phyloP scores from a whole-genome alignment of 2,113 vertebrate species.

The Cyprinus carpio region DNA sequence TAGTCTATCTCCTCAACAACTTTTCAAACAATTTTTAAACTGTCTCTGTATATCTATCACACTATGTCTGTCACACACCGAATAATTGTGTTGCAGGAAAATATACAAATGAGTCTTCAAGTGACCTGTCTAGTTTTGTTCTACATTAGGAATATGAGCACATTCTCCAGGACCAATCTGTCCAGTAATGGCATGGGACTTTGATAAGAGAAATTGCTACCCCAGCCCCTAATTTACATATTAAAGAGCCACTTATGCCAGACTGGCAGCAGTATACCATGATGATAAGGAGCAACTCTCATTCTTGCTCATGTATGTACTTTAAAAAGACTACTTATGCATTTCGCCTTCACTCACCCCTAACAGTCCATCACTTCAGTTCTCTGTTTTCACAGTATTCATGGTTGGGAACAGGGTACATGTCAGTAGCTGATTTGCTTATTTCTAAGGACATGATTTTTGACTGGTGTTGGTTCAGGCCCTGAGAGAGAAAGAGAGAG shows the following conservation, averaged over 20 bases:
- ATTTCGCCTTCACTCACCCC: background rate
- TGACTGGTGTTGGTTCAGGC: background rate
- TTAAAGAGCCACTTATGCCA: background rate
- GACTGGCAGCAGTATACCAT: background rate
- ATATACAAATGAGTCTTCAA: background rate
- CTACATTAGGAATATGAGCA: background rate
- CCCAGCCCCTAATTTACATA: background rate
- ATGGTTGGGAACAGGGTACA: background rate
- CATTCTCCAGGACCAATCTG: background rate
- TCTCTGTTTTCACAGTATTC: background rate
- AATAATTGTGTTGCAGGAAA: background rate
- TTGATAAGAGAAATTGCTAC: slow-evolving; percentile 1
- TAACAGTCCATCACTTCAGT: background rate
- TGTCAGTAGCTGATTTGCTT: background rate
- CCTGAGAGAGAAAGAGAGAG: background rate
- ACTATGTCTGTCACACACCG: too few relatives aligned
- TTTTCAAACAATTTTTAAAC: too few relatives aligned
- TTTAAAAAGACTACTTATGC: background rate
- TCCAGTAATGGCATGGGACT: background rate
- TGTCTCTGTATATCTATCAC: too few relatives aligned
- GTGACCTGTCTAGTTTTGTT: background rate
- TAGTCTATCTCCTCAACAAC: too few relatives aligned
- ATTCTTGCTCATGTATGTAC: background rate
- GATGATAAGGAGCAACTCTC: background rate
- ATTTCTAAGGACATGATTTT: background rate